These are phyloP conservation scores for Murina feae DNA, from an alignment of 2,113 vertebrate species.

Conservation along the genomic window DNA sequence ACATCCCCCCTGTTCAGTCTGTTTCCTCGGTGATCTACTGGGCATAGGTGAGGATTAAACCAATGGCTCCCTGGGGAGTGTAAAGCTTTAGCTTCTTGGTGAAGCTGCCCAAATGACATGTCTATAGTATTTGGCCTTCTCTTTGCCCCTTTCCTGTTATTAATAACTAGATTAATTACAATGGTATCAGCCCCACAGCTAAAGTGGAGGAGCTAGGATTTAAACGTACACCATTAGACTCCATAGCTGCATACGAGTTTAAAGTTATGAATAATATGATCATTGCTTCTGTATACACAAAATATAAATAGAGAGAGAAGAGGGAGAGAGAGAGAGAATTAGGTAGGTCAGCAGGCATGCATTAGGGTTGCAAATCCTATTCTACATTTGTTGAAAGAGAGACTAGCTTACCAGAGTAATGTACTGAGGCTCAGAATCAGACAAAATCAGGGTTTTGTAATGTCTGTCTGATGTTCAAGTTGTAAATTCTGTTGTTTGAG, in stretches of 20 bases:
- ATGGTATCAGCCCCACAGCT: too few relatives aligned
- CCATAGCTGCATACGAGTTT: not conserved
- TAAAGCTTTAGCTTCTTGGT: too few relatives aligned
- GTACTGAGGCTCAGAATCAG: not conserved
- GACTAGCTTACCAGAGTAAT: not conserved
- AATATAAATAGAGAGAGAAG: not conserved
- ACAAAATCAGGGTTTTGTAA: not conserved
- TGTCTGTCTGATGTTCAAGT: not conserved
- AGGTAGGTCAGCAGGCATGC: not conserved
- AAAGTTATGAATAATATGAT: not conserved
- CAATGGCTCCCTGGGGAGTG: too few relatives aligned
- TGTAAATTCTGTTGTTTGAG: not conserved
- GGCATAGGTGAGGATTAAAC: too few relatives aligned
- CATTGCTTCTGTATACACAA: not conserved
- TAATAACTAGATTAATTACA: too few relatives aligned
- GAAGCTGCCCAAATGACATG: too few relatives aligned
- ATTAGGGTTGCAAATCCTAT: not conserved
- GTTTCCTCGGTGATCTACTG: too few relatives aligned
- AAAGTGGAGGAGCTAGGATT: not conserved
- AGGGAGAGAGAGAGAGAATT: not conserved
- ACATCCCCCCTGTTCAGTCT: too few relatives aligned
- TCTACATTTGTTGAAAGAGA: not conserved
- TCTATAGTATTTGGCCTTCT: too few relatives aligned
- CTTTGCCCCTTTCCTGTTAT: too few relatives aligned
- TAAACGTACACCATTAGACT: not conserved